phyloP scores from a whole-genome alignment of 37 sponge, comb jelly and placozoan genomes.

The Aplysina aerophoba region DNA sequence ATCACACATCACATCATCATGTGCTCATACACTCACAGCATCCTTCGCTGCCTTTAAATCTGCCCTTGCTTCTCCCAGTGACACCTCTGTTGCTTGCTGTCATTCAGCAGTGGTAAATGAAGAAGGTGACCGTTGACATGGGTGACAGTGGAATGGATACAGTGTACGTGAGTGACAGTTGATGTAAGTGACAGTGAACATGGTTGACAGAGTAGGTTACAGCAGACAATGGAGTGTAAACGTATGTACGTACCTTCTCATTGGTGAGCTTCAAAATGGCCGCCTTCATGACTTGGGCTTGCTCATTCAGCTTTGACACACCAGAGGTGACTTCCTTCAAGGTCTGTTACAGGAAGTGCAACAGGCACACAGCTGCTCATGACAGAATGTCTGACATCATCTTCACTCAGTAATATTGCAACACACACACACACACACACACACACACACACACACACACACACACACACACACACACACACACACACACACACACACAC shows the following conservation, averaged over 20 bases:
- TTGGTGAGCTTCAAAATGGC: constrained; percentile 23
- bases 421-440: background rate
- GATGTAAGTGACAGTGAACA: too few relatives aligned
- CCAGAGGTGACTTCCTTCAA: constrained; percentile 16
- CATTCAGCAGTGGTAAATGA: too few relatives aligned
- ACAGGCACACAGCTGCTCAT: background rate
- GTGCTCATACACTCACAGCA: background rate
- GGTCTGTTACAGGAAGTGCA: background rate
- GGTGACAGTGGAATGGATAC: too few relatives aligned
- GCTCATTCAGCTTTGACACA: constrained; percentile 33
- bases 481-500: constrained; percentile 20
- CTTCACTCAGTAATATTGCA: background rate
- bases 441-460: background rate
- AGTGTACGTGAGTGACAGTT: too few relatives aligned
- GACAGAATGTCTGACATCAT: background rate
- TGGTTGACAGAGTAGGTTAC: too few relatives aligned
- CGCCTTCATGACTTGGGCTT: constrained; percentile 11
- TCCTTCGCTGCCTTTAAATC: constrained; percentile 16
- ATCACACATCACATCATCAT: too few relatives aligned
- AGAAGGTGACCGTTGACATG: background rate
- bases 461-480: constrained; percentile 28
- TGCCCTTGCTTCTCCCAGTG: background rate
- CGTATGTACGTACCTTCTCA: constrained; percentile 21
- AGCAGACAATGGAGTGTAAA: background rate
- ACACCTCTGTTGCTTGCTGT: constrained; percentile 14